These are phyloP conservation scores for Ptilorrhoa leucosticta DNA, from an alignment of 2,113 vertebrate species.

Conservation along the genomic window DNA sequence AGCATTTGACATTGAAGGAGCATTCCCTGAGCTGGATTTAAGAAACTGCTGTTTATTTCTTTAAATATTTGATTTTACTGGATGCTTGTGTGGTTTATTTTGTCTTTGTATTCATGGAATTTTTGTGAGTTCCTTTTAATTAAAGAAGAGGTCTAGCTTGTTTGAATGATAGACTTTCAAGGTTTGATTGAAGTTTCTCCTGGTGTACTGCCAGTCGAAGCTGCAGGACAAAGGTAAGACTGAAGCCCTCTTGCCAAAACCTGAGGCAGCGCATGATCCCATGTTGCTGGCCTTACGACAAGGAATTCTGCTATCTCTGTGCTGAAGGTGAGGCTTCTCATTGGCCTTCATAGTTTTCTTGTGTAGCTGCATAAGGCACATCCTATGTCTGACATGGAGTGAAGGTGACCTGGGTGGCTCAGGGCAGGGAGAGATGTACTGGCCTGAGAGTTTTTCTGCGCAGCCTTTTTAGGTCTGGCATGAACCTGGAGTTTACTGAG, in stretches of 20 bases:
- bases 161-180: not conserved
- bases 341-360: not conserved
- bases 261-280: accelerated
- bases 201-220: not conserved
- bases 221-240: not conserved
- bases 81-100: not conserved
- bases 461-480: not conserved
- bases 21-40: not conserved
- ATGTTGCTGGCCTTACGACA: accelerated
- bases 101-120: not conserved
- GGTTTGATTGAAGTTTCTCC: not conserved
- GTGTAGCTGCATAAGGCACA: not conserved
- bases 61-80: not conserved
- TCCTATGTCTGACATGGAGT: accelerated
- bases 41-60: not conserved
- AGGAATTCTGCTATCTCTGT: not conserved
- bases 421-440: accelerated
- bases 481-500: not conserved
- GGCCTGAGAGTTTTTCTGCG: accelerated
- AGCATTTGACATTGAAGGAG: not conserved
- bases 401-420: not conserved
- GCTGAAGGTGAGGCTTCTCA: not conserved
- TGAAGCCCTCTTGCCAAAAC: not conserved
- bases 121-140: not conserved
- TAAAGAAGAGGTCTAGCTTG: not conserved